Evolutionary conservation across 2,113 vertebrate species (phyloP).

Genomic region (Clinocottus analis): DNA sequence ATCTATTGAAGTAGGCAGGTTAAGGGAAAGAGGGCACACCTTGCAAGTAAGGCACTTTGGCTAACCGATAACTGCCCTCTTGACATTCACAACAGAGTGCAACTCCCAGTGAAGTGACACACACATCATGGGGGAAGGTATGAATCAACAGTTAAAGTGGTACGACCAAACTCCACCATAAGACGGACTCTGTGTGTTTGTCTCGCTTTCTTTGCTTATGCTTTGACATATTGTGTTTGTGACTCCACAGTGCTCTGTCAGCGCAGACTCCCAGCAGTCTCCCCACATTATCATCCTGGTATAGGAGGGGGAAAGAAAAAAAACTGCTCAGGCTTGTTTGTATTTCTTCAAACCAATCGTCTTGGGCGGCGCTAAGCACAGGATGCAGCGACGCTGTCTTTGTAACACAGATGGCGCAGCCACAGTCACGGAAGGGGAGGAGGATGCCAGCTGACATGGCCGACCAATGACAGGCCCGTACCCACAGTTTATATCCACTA

Average conservation of each 20-base stretch:
- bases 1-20: slow-evolving; percentile 10
- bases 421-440: background rate
- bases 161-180: background rate
- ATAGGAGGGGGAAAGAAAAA: too few species aligned
- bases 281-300: background rate
- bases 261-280: background rate
- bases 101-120: background rate
- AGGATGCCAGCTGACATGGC: background rate
- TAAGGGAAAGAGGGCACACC: background rate
- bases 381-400: background rate
- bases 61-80: background rate
- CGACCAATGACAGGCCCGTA: background rate
- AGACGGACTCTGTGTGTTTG: background rate
- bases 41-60: background rate
- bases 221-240: background rate
- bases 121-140: background rate
- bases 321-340: background rate
- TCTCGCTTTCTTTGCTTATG: background rate
- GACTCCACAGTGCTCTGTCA: background rate
- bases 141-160: background rate
- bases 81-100: background rate
- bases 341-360: background rate
- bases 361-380: background rate
- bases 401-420: background rate
- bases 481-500: background rate